Conservation (phyloP, 2,888 invertebrate species). For the Tuta absoluta region DNA sequence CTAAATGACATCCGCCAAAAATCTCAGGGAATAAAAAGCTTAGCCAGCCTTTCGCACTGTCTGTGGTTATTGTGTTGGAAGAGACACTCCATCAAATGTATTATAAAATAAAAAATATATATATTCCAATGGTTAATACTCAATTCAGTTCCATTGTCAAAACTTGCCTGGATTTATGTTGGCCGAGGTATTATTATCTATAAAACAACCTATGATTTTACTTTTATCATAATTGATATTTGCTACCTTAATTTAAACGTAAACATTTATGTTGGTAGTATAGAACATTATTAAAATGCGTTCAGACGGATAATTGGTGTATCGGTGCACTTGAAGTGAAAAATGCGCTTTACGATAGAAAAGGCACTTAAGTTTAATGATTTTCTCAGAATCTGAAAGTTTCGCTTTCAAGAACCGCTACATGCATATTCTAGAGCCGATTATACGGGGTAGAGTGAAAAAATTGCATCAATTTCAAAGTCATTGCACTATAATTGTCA, state of each 20-base stretch:
- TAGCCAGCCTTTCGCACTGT: constrained; percentile 52
- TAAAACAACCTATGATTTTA: too few species aligned
- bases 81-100: background rate
- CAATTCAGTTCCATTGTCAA: too few species aligned
- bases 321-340: background rate
- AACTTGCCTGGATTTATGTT: too few species aligned
- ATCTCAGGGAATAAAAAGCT: constrained; percentile 69
- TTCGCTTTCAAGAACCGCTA: constrained; percentile 20
- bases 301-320: background rate
- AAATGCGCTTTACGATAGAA: background rate
- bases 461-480: constrained; percentile 41
- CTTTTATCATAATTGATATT: too few species aligned
- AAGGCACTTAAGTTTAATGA: background rate
- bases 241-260: too few species aligned
- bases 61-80: constrained; percentile 36
- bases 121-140: too few species aligned
- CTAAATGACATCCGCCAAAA: constrained; percentile 79
- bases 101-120: too few species aligned
- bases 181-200: too few species aligned
- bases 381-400: constrained; percentile 10
- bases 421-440: constrained; percentile 14
- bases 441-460: constrained; percentile 30
- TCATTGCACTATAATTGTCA: constrained; percentile 62
- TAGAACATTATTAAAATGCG: background rate
- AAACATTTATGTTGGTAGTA: too few species aligned